Evolutionary conservation across 1,140 invertebrate genomes (phyloP).

Genomic region (Heliconius congener): DNA sequence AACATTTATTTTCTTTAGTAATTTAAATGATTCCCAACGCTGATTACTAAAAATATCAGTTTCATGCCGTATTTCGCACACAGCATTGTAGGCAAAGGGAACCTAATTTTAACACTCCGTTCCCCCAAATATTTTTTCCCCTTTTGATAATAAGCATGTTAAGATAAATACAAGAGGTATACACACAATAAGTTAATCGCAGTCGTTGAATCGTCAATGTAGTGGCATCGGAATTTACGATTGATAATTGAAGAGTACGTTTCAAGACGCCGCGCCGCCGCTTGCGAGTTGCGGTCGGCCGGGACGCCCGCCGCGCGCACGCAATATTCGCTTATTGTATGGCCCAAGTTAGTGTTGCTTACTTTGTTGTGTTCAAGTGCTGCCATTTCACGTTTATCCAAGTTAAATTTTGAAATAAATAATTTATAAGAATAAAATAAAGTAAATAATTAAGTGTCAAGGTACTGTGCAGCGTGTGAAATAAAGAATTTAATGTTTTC

Average conservation of each 20-base stretch:
- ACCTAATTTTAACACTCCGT: too few relatives aligned
- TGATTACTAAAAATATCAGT: too few relatives aligned
- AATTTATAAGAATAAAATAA: too few relatives aligned
- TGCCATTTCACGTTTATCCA: not conserved
- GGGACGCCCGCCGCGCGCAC: slow-evolving; percentile 53
- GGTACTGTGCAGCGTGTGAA: too few relatives aligned
- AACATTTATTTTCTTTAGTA: not conserved
- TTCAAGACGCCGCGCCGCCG: slow-evolving; percentile 52
- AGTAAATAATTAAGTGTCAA: too few relatives aligned
- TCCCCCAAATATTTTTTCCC: too few relatives aligned
- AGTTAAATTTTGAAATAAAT: not conserved
- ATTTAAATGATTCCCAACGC: not conserved
- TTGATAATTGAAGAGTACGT: slow-evolving; percentile 75
- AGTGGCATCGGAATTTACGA: slow-evolving; percentile 73
- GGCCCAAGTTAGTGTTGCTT: slow-evolving; percentile 34
- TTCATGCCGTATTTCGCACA: too few relatives aligned
- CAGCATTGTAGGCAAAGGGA: too few relatives aligned
- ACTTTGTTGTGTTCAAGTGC: not conserved
- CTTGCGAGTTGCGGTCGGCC: slow-evolving; percentile 45
- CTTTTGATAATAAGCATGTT: slow-evolving; percentile 42
- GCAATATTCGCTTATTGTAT: slow-evolving; percentile 49
- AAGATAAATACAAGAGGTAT: slow-evolving; percentile 43
- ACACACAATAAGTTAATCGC: slow-evolving; percentile 47
- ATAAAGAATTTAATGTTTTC: too few relatives aligned
- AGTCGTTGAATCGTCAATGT: slow-evolving; percentile 54